Base-by-base conservation (phyloP, 2,797 vertebrate species). In the Myiothlypis chrysogaster region DNA sequence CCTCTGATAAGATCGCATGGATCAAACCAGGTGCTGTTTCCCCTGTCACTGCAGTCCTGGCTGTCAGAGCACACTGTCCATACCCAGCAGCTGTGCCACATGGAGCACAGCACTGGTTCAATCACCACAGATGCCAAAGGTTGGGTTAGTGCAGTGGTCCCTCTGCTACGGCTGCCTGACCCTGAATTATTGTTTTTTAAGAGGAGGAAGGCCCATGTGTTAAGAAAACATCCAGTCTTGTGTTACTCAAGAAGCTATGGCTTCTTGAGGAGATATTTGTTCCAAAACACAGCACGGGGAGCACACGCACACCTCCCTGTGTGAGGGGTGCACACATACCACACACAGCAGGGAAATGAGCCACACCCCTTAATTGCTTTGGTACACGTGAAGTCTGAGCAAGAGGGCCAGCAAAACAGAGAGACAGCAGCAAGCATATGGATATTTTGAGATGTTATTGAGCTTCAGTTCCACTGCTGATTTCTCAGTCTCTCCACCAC, bases 181-280 rank as follows among this genome's bases (percentile, higher is more conserved):
- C 19, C 8, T 2, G 25, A 30, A 11, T 27, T 72, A 8, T 8
- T 13, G 37, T 37, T 75, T 68, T 77, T 56, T 32, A 8, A 14
- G 32, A 75, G n/a, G 9, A 44, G 41, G 14, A 88, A 75, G 27
- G 52, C 15, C 27, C 56, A 17, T 8, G 14, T 34, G 81, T 80
- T 68, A 65, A 55, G 59, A 37, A 91, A 75, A 66, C 34, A 50
- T 23, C 20, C 60, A 87, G 32, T 10, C 37, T 53, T 41, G 37
- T 0, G 0, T 89, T 91, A n/a, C 0, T 1, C 46, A 87, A 89
- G 75, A 77, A 77, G 64, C 18, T 43, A 43, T 5, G 0, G 0
- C 47, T 23, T 46, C 46, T 46, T 23, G 46, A 25, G 85, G 39
- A 85, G 70, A 49, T 73, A 44, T 55, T 95, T 88, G 59, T 59